phyloP scores from a whole-genome alignment of 1,140 invertebrate genomes.

The Oncopodura yosiiana region DNA sequence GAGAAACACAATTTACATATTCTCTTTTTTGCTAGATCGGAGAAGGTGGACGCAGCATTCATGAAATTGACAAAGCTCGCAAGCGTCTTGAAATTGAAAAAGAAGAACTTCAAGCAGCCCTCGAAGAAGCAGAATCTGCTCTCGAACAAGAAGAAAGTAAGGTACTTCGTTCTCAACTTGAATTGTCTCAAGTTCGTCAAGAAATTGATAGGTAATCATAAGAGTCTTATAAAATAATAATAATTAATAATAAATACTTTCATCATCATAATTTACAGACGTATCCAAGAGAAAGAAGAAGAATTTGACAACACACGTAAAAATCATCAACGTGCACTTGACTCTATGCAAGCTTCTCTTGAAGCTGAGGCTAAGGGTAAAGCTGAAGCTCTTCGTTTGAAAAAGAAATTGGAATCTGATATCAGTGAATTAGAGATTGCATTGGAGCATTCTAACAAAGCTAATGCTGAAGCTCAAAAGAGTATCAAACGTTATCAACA shows the following conservation, averaged over 20 bases:
- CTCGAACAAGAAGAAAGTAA: slow-evolving; percentile 98
- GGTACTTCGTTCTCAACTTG: slow-evolving; percentile 88
- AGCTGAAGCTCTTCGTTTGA: slow-evolving; percentile 95
- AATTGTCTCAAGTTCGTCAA: slow-evolving; percentile 90
- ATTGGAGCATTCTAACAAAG: slow-evolving; percentile 93
- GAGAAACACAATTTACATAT: background rate
- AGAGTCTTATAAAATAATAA: background rate
- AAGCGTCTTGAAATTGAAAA: slow-evolving; percentile 97
- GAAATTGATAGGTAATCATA: slow-evolving; percentile 79
- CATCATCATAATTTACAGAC: slow-evolving; percentile 36
- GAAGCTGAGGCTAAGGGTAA: slow-evolving; percentile 98
- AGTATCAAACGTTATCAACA: slow-evolving; percentile 76
- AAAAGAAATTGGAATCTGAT: slow-evolving; percentile 99
- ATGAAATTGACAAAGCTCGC: slow-evolving; percentile 95
- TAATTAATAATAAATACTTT: background rate
- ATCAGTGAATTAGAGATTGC: slow-evolving; percentile 99
- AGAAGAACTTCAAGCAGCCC: slow-evolving; percentile 94
- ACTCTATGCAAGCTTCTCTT: slow-evolving; percentile 96
- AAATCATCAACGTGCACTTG: slow-evolving; percentile 96
- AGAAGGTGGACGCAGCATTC: slow-evolving; percentile 95
- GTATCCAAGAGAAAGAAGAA: slow-evolving; percentile 98
- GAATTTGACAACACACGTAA: slow-evolving; percentile 99
- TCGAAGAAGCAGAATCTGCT: slow-evolving; percentile 96
- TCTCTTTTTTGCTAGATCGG: slow-evolving; percentile 72
- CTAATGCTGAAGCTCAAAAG: slow-evolving; percentile 96